Base-by-base conservation (phyloP, 2,797 vertebrate genomes). In the Sciaenops ocellatus region DNA sequence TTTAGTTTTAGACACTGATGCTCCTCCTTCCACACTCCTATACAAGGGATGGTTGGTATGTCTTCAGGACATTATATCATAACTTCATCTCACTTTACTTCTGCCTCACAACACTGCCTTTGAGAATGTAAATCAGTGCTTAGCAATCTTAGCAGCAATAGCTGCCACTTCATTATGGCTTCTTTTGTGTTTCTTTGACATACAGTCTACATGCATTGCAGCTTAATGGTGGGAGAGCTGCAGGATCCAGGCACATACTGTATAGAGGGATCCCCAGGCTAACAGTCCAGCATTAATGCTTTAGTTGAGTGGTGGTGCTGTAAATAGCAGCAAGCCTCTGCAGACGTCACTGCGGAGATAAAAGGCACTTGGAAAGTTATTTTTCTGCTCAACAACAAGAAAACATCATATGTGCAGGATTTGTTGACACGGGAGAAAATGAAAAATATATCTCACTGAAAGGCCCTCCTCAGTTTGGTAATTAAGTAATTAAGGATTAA, bases 301-400 rank as follows among this genome's bases (percentile, higher is more conserved):
- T 73, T 12, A 44, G 72, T 62, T 83, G 78, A 89, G 76, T 84
- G 66, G 66, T 72, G 12, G 69, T 55, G 81, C 88, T 87, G 57
- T 87, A 80, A 92, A 91, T 88, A 90, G 83, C 67, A 82, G 28
- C 41, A 62, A 54, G 50, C 56, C 63, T 80, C 20, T 77, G 51
- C 57, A 24, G 26, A 81, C 28, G 48, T 73, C 68, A 87, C 61
- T 41, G 67, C 22, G 7, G 55, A 67, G 54, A 85, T 80, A 78
- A 77, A 60, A 54, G 68, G 51, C 15, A 64, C 5, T 42, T 46
- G 24, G 28, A 65, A 75, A 63, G 69, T 80, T 71, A 63, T 77
- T 66, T 64, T 5, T 10, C 41, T 3, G 38, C 44, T 74, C 46
- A 78, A 55, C 22, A 67, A 38, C 4, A 54, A 54, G 1, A 52